Percentiles rank a stretch among this genome's conserved stretches.
Evolutionary conservation across 30 jellyfish, hydroid and myxozoan genomes (phyloP).

Genomic region (Hydra vulgaris): DNA sequence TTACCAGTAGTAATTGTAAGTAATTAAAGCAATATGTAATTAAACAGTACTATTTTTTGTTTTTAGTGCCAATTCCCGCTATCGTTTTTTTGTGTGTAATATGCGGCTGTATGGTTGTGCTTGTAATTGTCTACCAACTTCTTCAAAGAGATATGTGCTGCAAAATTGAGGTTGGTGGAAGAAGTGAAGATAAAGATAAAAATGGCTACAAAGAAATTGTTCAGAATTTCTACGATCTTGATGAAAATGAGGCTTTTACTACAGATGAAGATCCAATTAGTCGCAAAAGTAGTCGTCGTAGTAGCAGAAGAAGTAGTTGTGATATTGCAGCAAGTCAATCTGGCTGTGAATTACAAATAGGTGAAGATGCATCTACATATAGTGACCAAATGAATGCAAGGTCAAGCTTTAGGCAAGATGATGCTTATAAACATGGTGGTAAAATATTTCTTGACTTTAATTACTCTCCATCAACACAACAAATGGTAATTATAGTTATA

Average conservation of each 20-base stretch:
- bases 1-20: too few species aligned
- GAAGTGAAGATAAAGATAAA: slow-evolving; percentile 47
- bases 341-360: slow-evolving; percentile 69
- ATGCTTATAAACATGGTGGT: slow-evolving; percentile 55
- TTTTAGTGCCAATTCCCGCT: slow-evolving; percentile 88
- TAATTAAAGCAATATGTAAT: too few species aligned
- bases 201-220: slow-evolving; percentile 81
- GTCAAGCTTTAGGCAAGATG: slow-evolving; percentile 73
- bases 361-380: slow-evolving; percentile 75
- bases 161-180: slow-evolving; percentile 69
- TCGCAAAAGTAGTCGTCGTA: slow-evolving; percentile 72
- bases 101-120: slow-evolving; percentile 74
- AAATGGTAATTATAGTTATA: slow-evolving; percentile 49
- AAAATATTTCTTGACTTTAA: slow-evolving; percentile 58
- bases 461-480: slow-evolving; percentile 56
- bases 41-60: too few species aligned
- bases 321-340: slow-evolving; percentile 66
- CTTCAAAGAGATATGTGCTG: slow-evolving; percentile 91
- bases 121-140: slow-evolving; percentile 77
- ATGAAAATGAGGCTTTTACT: slow-evolving; percentile 66
- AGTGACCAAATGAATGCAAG: slow-evolving; percentile 69
- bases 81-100: slow-evolving; percentile 71
- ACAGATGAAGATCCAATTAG: slow-evolving; percentile 82
- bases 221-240: slow-evolving; percentile 57
- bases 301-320: slow-evolving; percentile 81